A percentile compares a stretch with the other conserved stretches of the same genome.
Conservation (phyloP, 53 echinoderm and acorn worm genomes). For the Pentamera pediparva region DNA sequence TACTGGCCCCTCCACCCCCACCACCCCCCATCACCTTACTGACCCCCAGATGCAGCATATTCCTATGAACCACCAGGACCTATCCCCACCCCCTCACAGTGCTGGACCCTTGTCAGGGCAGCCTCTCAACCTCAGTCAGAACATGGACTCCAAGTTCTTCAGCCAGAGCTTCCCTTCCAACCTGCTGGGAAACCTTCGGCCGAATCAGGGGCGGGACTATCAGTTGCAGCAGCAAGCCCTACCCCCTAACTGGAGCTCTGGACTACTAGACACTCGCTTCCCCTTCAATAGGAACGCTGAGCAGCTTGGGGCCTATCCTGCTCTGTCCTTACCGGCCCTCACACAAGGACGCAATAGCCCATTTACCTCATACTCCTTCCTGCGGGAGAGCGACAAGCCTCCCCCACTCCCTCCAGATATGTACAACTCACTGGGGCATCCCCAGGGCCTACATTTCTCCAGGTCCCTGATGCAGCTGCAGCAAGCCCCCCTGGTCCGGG, state of each 20-base stretch:
- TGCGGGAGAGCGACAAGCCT: slow-evolving; percentile 7
- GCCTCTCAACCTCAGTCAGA: slow-evolving; percentile 84
- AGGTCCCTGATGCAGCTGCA: slow-evolving; percentile 33
- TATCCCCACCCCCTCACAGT: slow-evolving; percentile 15
- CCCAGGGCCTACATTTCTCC: slow-evolving; percentile 22
- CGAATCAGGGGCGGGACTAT: slow-evolving; percentile 21
- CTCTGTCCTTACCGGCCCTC: slow-evolving; percentile 14
- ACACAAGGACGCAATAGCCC: slow-evolving; percentile 25
- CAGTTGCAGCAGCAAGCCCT: slow-evolving; percentile 13
- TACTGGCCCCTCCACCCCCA: background rate
- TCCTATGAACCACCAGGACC: slow-evolving; percentile 21
- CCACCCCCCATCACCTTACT: slow-evolving; percentile 14
- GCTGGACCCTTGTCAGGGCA: slow-evolving; percentile 25
- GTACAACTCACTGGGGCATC: slow-evolving; percentile 23
- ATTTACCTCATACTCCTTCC: slow-evolving; percentile 17
- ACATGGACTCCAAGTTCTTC: slow-evolving; percentile 50
- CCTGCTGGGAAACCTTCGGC: slow-evolving; percentile 5
- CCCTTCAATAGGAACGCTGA: slow-evolving; percentile 11
- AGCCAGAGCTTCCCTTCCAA: slow-evolving; percentile 42
- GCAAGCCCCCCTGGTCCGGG: slow-evolving; percentile 12
- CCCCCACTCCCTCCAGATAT: slow-evolving; percentile 13
- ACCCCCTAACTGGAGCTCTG: slow-evolving; percentile 13
- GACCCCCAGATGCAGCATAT: slow-evolving; percentile 6
- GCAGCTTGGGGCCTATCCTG: slow-evolving; percentile 1
- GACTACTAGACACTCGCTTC: background rate